phyloP scores from a whole-genome alignment of 2,113 vertebrate species.

The Bubalus kerabau region DNA sequence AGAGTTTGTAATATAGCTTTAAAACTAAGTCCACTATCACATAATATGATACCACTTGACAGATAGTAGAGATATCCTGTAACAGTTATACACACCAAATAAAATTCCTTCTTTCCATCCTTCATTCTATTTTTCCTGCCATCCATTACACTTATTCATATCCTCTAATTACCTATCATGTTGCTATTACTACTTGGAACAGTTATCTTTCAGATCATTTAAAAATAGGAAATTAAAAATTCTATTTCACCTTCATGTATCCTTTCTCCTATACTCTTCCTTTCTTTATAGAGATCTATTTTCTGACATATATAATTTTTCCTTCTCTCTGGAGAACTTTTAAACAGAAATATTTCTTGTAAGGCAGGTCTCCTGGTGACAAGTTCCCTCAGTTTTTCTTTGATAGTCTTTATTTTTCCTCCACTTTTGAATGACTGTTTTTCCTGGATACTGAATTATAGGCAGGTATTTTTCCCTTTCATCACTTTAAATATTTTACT shows the following conservation, averaged over 20 bases:
- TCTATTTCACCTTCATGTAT: conserved; percentile 8
- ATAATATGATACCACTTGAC: background rate
- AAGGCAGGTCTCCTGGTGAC: background rate
- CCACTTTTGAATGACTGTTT: background rate
- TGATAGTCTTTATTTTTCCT: conserved; percentile 8
- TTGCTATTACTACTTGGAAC: background rate
- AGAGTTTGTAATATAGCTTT: conserved; percentile 5
- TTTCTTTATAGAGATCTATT: background rate
- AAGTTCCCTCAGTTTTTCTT: background rate
- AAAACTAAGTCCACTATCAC: background rate
- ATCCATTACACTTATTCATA: conserved; percentile 11
- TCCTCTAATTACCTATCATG: background rate
- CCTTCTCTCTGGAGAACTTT: background rate
- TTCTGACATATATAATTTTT: background rate
- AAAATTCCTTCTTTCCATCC: background rate
- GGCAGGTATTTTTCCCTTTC: background rate
- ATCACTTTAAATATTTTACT: conserved; percentile 16
- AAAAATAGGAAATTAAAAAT: background rate
- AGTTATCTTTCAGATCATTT: background rate
- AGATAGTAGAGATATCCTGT: background rate
- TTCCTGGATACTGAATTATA: background rate
- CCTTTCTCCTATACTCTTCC: background rate
- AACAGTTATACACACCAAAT: background rate
- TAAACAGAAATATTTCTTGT: background rate
- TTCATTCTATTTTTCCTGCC: background rate